Percentiles rank a stretch among this genome's conserved stretches.
phyloP scores from a whole-genome alignment of 2,797 vertebrate species.

The Notamacropus eugenii region DNA sequence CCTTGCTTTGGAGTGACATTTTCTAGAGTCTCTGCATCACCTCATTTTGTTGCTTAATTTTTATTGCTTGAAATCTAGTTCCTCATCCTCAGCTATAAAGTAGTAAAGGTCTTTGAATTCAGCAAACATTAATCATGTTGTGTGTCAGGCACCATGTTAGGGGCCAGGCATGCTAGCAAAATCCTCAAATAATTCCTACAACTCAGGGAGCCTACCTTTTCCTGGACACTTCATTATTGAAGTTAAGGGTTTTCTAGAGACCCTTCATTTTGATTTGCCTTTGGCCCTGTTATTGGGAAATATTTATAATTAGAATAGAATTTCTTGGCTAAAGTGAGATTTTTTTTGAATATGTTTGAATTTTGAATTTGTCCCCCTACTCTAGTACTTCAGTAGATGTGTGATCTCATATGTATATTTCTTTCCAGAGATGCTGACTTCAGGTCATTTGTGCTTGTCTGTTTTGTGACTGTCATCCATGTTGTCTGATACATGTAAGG shows the following conservation, averaged over 20 bases:
- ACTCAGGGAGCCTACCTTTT: background rate
- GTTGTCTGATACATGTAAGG: background rate
- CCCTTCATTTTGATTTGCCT: background rate
- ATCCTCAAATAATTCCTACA: background rate
- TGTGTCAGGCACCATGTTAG: background rate
- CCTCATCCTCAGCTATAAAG: background rate
- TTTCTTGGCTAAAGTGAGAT: background rate
- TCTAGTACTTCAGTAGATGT: background rate
- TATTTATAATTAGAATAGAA: background rate
- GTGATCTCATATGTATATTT: background rate
- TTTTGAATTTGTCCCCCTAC: background rate
- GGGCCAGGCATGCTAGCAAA: no score
- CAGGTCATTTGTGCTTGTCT: background rate
- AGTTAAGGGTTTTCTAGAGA: background rate
- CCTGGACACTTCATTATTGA: background rate
- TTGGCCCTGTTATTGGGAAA: background rate
- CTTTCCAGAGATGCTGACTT: background rate
- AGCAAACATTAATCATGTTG: background rate
- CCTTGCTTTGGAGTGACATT: background rate
- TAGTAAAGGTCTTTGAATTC: background rate
- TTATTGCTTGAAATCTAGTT: background rate
- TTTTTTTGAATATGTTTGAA: background rate
- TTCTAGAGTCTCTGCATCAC: background rate
- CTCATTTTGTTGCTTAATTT: background rate
- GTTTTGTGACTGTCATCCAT: background rate